phyloP scores from a whole-genome alignment of 2,888 invertebrate species.

The Vesta saturnalis region DNA sequence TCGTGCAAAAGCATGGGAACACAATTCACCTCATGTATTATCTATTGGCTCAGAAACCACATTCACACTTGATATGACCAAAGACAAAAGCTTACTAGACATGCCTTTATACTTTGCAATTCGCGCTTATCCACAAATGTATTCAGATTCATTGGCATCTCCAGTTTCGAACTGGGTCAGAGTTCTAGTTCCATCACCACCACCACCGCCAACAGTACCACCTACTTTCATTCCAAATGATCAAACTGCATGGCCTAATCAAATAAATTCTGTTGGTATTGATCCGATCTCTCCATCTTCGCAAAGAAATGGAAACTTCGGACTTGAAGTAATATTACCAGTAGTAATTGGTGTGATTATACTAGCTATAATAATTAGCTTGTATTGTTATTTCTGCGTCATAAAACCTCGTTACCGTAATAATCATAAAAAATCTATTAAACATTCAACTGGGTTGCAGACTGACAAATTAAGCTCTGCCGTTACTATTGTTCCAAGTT shows the following conservation, averaged over 20 bases:
- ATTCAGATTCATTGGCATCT: conserved; percentile 57
- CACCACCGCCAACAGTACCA: conserved; percentile 63
- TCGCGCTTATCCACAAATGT: conserved; percentile 62
- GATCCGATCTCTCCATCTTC: conserved; percentile 59
- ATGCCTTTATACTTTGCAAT: conserved; percentile 66
- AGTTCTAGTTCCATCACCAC: conserved; percentile 64
- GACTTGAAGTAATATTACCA: conserved; percentile 63
- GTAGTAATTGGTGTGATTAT: conserved; percentile 63
- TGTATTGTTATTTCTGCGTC: conserved; percentile 65
- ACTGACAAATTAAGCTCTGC: conserved; percentile 58
- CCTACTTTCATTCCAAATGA: conserved; percentile 58
- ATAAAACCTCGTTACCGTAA: conserved; percentile 57
- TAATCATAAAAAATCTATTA: conserved; percentile 50
- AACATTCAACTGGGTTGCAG: conserved; percentile 52
- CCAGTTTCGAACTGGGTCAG: conserved; percentile 67
- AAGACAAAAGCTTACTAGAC: conserved; percentile 62
- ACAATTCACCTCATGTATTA: conserved; percentile 62
- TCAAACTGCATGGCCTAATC: conserved; percentile 57
- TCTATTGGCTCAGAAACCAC: conserved; percentile 66
- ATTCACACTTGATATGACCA: conserved; percentile 63
- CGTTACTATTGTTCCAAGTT: conserved; percentile 63
- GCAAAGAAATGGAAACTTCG: conserved; percentile 59
- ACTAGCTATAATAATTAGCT: conserved; percentile 59
- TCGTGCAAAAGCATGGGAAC: conserved; percentile 60
- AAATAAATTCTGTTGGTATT: conserved; percentile 53